These are phyloP conservation scores for Acromyrmex heyeri DNA, from an alignment of 1,140 invertebrate species.

Conservation along the genomic window DNA sequence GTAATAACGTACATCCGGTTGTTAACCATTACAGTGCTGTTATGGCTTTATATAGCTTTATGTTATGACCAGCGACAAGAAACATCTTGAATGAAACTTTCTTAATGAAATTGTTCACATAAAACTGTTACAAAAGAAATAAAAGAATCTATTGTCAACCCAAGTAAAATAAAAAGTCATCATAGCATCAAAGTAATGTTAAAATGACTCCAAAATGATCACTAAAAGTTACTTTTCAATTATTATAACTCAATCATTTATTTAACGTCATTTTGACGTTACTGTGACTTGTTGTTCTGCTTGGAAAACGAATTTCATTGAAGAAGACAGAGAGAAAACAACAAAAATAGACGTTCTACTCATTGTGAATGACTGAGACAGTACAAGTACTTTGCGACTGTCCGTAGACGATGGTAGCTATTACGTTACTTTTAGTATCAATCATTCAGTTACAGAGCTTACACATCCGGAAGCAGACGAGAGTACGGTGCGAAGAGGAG, in stretches of 20 bases:
- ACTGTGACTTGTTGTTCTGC: too few relatives aligned
- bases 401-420: background rate
- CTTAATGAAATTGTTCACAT: constrained; percentile 6
- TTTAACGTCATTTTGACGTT: too few relatives aligned
- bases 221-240: too few relatives aligned
- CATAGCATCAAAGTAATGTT: too few relatives aligned
- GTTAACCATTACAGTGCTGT: constrained; percentile 10
- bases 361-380: too few relatives aligned
- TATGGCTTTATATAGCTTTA: background rate
- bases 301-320: too few relatives aligned
- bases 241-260: too few relatives aligned
- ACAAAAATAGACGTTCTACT: too few relatives aligned
- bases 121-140: constrained; percentile 18
- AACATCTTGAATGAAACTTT: constrained; percentile 8
- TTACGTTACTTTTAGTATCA: constrained; percentile 5
- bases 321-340: too few relatives aligned
- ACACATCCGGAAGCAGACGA: constrained; percentile 41
- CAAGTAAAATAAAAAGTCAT: background rate
- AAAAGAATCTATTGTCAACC: background rate
- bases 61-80: background rate
- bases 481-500: constrained; percentile 44
- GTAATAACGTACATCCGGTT: constrained; percentile 20
- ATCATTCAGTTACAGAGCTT: constrained; percentile 63
- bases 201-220: too few relatives aligned
- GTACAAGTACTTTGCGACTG: background rate